Base-by-base conservation (phyloP, 2,797 vertebrate genomes). In the Tadarida brasiliensis region DNA sequence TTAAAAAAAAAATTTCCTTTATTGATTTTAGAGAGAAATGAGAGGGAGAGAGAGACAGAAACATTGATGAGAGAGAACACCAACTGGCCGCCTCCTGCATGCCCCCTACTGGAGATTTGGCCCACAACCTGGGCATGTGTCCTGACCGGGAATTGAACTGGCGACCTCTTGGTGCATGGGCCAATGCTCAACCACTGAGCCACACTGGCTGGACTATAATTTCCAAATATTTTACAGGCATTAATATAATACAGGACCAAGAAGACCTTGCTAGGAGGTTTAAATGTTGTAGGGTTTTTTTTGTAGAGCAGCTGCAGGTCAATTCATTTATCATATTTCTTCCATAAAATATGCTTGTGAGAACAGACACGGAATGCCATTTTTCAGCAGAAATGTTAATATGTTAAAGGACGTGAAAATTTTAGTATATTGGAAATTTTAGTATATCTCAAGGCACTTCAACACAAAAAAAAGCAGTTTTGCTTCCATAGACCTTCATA, bases 301-400 rank as follows among this genome's bases (percentile, higher is more conserved):
- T 67, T 49, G 30, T 54, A 87, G 12, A 44, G 7, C 5, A 59
- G 67, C n/a, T 54, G 57, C 4, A 86, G 44, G 51, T 57, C n/a
- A 73, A 30, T 65, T 80, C 3, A 57, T 22, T 47, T 70, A 68
- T 78, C 9, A 39, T 47, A 56, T 95, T 94, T 94, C 67, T 77
- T 65, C 12, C 26, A 68, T 65, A 90, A 63, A 74, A 74, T 54
- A 5, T 81, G 4, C 20, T 24, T 49, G 9, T 19, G 16, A 89
- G 35, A 63, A 70, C 3, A 80, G 33, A 49, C 11, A 61, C 68
- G 59, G 24, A 61, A 68, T 81, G 5, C 0, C 12, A 54, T 35
- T n/a, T 80, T 89, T 71, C 24, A 91, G 81, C 7, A 30, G 14
- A 87, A 90, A 26, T 73, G 17, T 67, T 86, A 86, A 86, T 73